Evolutionary conservation across 2,888 invertebrate species (phyloP), one percentile per base, ranked within the genome.

Genomic region (Bembecia ichneumoniformis): DNA sequence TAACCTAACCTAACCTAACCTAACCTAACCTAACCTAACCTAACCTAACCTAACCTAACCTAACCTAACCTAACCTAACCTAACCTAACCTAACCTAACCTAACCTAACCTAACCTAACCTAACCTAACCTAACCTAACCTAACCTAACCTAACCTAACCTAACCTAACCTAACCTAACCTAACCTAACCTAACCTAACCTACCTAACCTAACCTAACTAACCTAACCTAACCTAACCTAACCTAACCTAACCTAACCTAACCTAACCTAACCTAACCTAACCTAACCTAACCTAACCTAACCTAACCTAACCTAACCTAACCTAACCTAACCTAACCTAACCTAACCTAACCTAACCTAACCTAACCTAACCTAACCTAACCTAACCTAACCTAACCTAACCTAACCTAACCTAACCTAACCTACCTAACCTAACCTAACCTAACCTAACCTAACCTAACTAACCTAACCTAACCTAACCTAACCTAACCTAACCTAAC

Each of bases 131-230:
- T 48, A 48, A 48, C 48, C 48, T 48, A 48, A 48, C 48, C 48
- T 48, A 48, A 48, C 48, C 48, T 48, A 48, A 48, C 48, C 48
- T 48, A 48, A 48, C 48, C 48, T 48, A 48, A 48, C 48, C 48
- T 48, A 48, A 48, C 48, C 48, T 48, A 48, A 48, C 48, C 48
- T 43, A 43, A 43, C 43, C 43, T 43, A 43, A 43, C 43, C 43
- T 43, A 43, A 43, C 43, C 43, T 43, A 43, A 43, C 43, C 43
- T 43, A 43, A 43, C 43, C 43, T 43, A 43, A 20, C 17, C 17
- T 20, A 20, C 17, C 17, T 20, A 20, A 20, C 17, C 17, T 20
- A 20, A 20, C 17, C 17, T 20, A 43, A 14, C 43, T 20, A 43
- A 14, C 43, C 43, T 43, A 43, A 43, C 43, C 43, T 43, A 43